These are phyloP conservation scores for Caenorhabditis imperialis DNA, from an alignment of 2,888 invertebrate species.

Conservation along the genomic window DNA sequence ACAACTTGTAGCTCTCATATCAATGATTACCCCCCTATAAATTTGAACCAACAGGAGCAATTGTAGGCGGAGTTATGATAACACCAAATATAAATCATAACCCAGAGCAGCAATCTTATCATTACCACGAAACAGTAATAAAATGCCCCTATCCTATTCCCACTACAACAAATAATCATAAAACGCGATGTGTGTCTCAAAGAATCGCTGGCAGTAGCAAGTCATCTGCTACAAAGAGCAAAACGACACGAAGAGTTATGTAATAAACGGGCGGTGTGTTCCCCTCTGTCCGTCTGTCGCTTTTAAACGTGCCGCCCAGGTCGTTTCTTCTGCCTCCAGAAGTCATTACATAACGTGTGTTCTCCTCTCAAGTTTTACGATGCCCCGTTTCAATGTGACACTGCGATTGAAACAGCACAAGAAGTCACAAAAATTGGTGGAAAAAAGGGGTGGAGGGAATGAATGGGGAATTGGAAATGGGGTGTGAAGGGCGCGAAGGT, in stretches of 20 bases:
- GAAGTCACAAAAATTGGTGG: constrained; percentile 2
- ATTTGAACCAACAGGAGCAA: too few relatives aligned
- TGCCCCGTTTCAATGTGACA: constrained; percentile 6
- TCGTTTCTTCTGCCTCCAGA: constrained; percentile 19
- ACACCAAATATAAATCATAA: too few relatives aligned
- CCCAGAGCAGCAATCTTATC: too few relatives aligned
- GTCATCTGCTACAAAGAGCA: constrained; percentile 32
- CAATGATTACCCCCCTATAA: too few relatives aligned
- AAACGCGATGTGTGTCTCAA: too few relatives aligned
- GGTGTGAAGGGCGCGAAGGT: constrained; percentile 27
- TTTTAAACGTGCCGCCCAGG: constrained; percentile 29
- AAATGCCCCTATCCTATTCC: too few relatives aligned
- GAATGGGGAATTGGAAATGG: constrained; percentile 25
- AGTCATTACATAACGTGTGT: constrained; percentile 21
- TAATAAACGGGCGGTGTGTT: constrained; percentile 29
- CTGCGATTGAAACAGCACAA: not conserved
- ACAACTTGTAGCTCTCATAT: too few relatives aligned
- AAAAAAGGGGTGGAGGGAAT: not conserved
- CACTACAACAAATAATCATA: too few relatives aligned
- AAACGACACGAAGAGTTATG: constrained; percentile 25
- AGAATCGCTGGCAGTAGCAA: too few relatives aligned
- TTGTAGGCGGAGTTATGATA: too few relatives aligned
- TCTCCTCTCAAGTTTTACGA: constrained; percentile 13
- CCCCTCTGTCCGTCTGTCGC: constrained; percentile 3
- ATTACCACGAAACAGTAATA: too few relatives aligned